Evolutionary conservation across 2,113 vertebrate species (phyloP).

Genomic region (Ptilonorhynchus violaceus): DNA sequence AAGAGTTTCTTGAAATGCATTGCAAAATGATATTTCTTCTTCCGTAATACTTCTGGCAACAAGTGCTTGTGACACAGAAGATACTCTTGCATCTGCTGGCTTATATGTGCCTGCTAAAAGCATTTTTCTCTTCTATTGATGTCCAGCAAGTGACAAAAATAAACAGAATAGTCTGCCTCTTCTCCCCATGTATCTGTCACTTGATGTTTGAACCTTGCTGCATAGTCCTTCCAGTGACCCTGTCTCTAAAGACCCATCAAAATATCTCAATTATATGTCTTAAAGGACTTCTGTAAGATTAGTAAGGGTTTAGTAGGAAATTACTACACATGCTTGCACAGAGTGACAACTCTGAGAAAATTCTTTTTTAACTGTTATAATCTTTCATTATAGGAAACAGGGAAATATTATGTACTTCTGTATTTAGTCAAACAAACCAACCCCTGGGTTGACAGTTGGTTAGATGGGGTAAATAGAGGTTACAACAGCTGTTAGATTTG

Average conservation of each 20-base stretch:
- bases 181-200: neutral
- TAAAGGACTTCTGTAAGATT: neutral
- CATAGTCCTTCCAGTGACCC: neutral
- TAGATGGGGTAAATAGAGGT: neutral
- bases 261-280: neutral
- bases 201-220: neutral
- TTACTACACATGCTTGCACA: neutral
- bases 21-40: neutral
- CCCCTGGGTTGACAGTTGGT: neutral
- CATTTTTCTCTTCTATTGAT: neutral
- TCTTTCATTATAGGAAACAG: neutral
- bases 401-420: neutral
- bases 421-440: neutral
- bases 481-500: neutral
- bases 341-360: neutral
- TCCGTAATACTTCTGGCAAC: neutral
- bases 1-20: neutral
- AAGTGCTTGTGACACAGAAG: neutral
- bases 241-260: neutral
- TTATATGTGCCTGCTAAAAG: neutral
- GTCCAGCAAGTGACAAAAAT: neutral
- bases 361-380: neutral
- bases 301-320: neutral
- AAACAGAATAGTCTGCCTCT: neutral
- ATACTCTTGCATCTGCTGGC: neutral